Percentiles rank a stretch among this genome's conserved stretches.
phyloP scores from a whole-genome alignment of 2,888 invertebrate species.

The Apotomis betuletana region DNA sequence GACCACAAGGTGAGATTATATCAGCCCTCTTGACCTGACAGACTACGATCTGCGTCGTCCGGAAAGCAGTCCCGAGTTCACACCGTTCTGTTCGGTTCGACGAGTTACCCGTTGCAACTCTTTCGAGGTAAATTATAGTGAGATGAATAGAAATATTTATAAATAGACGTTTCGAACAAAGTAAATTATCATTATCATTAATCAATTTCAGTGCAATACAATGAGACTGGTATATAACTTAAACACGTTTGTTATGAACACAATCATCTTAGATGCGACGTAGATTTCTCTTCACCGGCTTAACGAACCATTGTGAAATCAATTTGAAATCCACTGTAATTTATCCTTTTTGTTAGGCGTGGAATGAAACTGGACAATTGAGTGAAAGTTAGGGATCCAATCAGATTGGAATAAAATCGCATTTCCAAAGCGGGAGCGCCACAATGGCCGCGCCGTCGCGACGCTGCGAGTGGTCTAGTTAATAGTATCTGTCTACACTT shows the following conservation, averaged over 20 bases:
- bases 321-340: constrained; percentile 15
- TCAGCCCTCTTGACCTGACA: too few species aligned
- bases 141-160: too few species aligned
- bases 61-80: too few species aligned
- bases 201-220: too few species aligned
- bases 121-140: too few species aligned
- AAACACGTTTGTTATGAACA: not conserved
- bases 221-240: too few species aligned
- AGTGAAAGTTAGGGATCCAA: constrained; percentile 15
- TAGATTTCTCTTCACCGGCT: not conserved
- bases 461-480: not conserved
- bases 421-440: constrained; percentile 14
- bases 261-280: not conserved
- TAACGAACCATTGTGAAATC: constrained; percentile 2
- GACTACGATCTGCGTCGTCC: too few species aligned
- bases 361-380: constrained; percentile 24
- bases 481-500: too few species aligned
- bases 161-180: too few species aligned
- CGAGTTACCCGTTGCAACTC: too few species aligned
- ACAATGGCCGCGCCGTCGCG: constrained; percentile 8
- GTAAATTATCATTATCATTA: too few species aligned
- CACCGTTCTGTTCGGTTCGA: too few species aligned
- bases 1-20: constrained; percentile 60
- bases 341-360: constrained; percentile 12
- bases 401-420: constrained; percentile 31